Evolutionary conservation across 2,113 vertebrate species (phyloP).

Genomic region (Macquaria australasica): DNA sequence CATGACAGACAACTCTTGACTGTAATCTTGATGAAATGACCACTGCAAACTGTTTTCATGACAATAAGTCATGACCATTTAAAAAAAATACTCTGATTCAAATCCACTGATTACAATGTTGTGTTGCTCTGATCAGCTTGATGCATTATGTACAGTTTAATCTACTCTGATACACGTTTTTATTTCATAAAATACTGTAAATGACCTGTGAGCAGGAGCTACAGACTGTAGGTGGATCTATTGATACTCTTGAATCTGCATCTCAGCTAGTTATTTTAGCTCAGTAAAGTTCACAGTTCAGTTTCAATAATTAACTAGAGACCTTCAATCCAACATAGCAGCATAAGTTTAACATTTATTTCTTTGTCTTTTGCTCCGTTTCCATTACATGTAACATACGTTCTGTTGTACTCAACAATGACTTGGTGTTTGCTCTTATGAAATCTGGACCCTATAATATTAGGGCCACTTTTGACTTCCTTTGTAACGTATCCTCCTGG

Average conservation of each 20-base stretch:
- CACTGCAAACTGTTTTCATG: background rate
- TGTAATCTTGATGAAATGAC: no score
- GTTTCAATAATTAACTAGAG: background rate
- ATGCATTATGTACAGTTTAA: no score
- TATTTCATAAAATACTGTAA: background rate
- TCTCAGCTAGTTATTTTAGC: background rate
- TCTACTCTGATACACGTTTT: background rate
- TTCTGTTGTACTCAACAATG: background rate
- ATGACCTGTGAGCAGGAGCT: background rate
- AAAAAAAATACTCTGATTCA: background rate
- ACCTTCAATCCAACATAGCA: background rate
- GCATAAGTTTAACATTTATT: background rate
- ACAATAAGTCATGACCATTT: background rate
- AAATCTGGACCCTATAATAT: background rate
- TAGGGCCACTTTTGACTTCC: background rate
- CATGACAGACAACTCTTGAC: background rate
- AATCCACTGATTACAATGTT: background rate
- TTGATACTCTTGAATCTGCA: background rate
- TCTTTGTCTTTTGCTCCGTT: background rate
- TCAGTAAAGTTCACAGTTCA: background rate
- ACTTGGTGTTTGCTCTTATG: background rate
- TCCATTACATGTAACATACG: background rate
- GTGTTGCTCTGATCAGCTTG: background rate
- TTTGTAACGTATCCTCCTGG: background rate
- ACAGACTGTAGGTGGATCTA: background rate